Percentiles rank a stretch among this genome's conserved stretches.
Evolutionary conservation across 2,113 vertebrate genomes (phyloP).

Genomic region (Pituophis catenifer): DNA sequence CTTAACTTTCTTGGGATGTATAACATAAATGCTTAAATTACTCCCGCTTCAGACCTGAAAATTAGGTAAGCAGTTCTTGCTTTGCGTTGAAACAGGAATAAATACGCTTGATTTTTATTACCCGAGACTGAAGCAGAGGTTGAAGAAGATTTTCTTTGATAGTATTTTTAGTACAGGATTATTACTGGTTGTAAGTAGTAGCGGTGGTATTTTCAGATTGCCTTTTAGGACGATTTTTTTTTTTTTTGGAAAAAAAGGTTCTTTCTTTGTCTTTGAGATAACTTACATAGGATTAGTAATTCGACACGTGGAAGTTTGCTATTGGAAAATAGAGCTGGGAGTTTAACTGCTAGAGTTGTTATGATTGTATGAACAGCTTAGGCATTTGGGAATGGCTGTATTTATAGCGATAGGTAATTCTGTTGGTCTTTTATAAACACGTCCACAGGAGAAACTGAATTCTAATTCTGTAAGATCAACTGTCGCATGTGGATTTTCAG

Average conservation of each 20-base stretch:
- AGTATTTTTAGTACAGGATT: not conserved
- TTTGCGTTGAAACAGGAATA: too few species aligned
- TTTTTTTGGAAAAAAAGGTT: not conserved
- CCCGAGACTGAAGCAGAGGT: not conserved
- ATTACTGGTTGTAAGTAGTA: not conserved
- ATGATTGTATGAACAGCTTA: not conserved
- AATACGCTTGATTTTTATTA: not conserved
- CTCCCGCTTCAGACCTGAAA: not conserved
- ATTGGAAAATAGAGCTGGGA: not conserved
- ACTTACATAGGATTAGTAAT: not conserved
- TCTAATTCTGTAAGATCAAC: not conserved
- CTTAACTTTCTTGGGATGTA: not conserved
- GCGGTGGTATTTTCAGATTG: not conserved
- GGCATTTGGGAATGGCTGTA: not conserved
- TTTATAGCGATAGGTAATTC: not conserved
- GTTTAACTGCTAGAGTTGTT: not conserved
- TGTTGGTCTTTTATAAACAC: not conserved
- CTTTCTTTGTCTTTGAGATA: not conserved
- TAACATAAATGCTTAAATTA: not conserved
- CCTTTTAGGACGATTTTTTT: not conserved
- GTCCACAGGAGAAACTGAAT: not conserved
- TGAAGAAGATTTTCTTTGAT: not conserved
- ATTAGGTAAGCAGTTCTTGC: not conserved
- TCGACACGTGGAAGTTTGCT: not conserved
- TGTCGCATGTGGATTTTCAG: not conserved